phyloP scores from a whole-genome alignment of 2,113 vertebrate species.

The Istiophorus platypterus region DNA sequence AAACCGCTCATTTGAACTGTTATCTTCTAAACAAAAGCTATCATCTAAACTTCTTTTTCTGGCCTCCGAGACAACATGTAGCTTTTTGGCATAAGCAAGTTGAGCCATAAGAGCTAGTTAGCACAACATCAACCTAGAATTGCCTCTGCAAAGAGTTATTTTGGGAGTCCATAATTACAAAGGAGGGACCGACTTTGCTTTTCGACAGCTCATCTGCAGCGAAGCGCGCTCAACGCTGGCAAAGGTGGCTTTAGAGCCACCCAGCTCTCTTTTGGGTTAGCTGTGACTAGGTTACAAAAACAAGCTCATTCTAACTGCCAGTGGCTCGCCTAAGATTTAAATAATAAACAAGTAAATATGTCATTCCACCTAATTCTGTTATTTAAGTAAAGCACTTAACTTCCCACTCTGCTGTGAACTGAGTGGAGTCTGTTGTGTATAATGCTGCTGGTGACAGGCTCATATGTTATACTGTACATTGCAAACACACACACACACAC shows the following conservation, averaged over 20 bases:
- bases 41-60: slow-evolving; percentile 1
- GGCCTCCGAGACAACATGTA: background rate
- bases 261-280: slow-evolving; percentile 28
- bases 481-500: background rate
- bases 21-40: background rate
- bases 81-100: slow-evolving; percentile 10
- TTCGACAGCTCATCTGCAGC: slow-evolving; percentile 52
- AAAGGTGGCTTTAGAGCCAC: slow-evolving; percentile 26
- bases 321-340: background rate
- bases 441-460: background rate
- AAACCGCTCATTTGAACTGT: slow-evolving; percentile 1
- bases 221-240: slow-evolving; percentile 53
- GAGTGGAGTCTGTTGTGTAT: background rate
- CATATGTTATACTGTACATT: background rate
- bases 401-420: background rate
- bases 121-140: slow-evolving; percentile 45
- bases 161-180: slow-evolving; percentile 80
- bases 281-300: background rate
- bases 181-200: slow-evolving; percentile 73
- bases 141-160: slow-evolving; percentile 72
- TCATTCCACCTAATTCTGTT: background rate
- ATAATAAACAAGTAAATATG: slow-evolving; percentile 3
- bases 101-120: slow-evolving; percentile 32
- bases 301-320: background rate
- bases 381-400: background rate